phyloP scores from a whole-genome alignment of 2,888 invertebrate genomes.

The Ormyrus labotus region DNA sequence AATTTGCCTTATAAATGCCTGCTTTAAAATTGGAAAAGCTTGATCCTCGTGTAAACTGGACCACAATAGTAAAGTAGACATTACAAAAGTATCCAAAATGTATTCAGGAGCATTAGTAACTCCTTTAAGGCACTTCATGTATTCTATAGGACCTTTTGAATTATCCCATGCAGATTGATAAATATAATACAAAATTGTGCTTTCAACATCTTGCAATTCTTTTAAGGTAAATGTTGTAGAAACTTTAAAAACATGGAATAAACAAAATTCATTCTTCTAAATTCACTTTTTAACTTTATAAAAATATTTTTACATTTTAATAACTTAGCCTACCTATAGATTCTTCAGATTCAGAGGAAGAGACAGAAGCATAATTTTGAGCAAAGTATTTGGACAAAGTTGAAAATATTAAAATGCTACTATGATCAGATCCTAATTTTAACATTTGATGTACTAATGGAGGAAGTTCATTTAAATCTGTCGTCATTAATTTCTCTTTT shows the following conservation, averaged over 20 bases:
- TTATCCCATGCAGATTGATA: constrained; percentile 75
- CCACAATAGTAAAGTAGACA: constrained; percentile 79
- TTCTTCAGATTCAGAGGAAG: constrained; percentile 58
- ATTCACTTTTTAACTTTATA: not conserved
- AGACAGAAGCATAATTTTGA: constrained; percentile 68
- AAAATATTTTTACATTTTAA: constrained; percentile 62
- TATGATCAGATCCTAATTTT: constrained; percentile 77
- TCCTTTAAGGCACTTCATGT: constrained; percentile 76
- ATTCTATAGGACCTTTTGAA: constrained; percentile 76
- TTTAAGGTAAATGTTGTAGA: constrained; percentile 64
- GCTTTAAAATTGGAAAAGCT: constrained; percentile 73
- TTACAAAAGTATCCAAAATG: constrained; percentile 80
- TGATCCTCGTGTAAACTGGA: constrained; percentile 77
- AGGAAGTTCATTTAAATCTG: constrained; percentile 81
- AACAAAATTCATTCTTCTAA: not conserved
- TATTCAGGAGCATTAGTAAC: constrained; percentile 79
- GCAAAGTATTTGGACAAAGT: constrained; percentile 78
- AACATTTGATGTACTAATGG: constrained; percentile 83
- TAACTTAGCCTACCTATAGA: constrained; percentile 55
- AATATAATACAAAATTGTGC: constrained; percentile 80
- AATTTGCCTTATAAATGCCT: constrained; percentile 70
- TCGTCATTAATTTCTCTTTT: constrained; percentile 78
- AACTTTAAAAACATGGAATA: constrained; percentile 14
- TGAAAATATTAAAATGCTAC: constrained; percentile 75
- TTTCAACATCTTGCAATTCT: constrained; percentile 79